Base-by-base conservation (phyloP, 2,113 vertebrate genomes). In the Cynopterus brachyotis region DNA sequence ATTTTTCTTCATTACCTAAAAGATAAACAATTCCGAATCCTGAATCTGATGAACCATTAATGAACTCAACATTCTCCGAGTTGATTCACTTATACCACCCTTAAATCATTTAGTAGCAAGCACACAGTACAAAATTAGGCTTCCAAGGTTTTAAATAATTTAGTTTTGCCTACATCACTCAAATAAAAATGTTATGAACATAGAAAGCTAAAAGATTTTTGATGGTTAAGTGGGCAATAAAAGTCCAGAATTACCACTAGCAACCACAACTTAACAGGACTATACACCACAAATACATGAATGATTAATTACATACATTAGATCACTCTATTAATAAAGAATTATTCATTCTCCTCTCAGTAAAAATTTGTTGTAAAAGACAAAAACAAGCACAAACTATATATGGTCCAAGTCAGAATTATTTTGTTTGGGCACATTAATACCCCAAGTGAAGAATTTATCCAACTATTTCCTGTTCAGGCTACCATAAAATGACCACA, bases 71-170 rank as follows among this genome's bases (percentile, higher is more conserved):
- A 78, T 86, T 82, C 50, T 72, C 24, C 32, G 53, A 30, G 45
- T 47, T 91, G 59, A 47, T 80, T 89, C 57, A 84, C 35, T 62
- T 84, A 35, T 72, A 82, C 24, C 10, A 81, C 5, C 35, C 88
- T 94, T 57, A 94, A 96, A 84, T 40, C 0, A 76, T 67, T 91
- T 90, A 83, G 75, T 64, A 97, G 9, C 37, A 96, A 79, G 67
- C 45, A 89, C 64, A 60, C 28, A 95, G 42, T 40, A 97, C 47
- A 97, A 98, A 98, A 97, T 94, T 76, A 96, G 45, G 90, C 96
- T 98, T 96, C 95, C 95, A 97, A 94, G 64, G 55, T 96, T 98
- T 98, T 95, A 93, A 97, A 97, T 96, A 98, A 97, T 98, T 79
- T 79, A 24, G 47, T 67, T 97, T 69, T 98, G 60, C 95, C 76